Conservation (phyloP, 23 tunicate species). For the Pegea sp. region DNA sequence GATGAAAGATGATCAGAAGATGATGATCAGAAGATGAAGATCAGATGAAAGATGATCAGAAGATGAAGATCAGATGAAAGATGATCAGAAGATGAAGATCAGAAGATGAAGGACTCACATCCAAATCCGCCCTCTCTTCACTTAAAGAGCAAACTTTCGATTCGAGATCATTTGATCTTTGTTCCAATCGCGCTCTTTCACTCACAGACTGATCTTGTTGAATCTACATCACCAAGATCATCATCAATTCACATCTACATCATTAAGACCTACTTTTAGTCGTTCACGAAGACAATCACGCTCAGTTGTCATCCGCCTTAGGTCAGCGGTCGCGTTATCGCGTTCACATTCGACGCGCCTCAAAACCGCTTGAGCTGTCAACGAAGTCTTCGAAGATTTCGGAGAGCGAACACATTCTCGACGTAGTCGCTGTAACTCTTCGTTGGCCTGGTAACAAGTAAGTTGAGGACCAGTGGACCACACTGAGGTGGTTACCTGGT, state of each 20-base stretch:
- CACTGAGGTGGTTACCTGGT: slow-evolving; percentile 36
- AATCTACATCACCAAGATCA: slow-evolving; percentile 6
- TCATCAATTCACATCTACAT: background rate
- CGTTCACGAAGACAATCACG: slow-evolving; percentile 59
- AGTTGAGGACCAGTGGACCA: no score
- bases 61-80: no score
- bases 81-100: no score
- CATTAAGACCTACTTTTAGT: slow-evolving; percentile 13
- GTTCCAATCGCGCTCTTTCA: slow-evolving; percentile 51
- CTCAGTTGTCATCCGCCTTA: slow-evolving; percentile 82
- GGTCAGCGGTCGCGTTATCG: slow-evolving; percentile 41
- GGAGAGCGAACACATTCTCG: slow-evolving; percentile 73
- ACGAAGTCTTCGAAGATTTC: slow-evolving; percentile 69
- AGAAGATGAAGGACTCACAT: slow-evolving; percentile 14
- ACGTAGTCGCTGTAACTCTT: slow-evolving; percentile 56
- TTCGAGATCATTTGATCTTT: slow-evolving; percentile 38
- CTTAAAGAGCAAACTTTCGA: slow-evolving; percentile 28
- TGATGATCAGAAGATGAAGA: no score
- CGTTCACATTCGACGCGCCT: slow-evolving; percentile 81
- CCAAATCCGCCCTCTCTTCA: slow-evolving; percentile 39
- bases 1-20: no score
- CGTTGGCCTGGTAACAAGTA: slow-evolving; percentile 27
- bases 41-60: no score
- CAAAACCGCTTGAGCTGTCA: slow-evolving; percentile 82
- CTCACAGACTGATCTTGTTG: slow-evolving; percentile 56